A percentile compares a stretch with the other conserved stretches of the same genome.
Conservation (phyloP, 2,797 vertebrate genomes). For the Podarcis lilfordi region DNA sequence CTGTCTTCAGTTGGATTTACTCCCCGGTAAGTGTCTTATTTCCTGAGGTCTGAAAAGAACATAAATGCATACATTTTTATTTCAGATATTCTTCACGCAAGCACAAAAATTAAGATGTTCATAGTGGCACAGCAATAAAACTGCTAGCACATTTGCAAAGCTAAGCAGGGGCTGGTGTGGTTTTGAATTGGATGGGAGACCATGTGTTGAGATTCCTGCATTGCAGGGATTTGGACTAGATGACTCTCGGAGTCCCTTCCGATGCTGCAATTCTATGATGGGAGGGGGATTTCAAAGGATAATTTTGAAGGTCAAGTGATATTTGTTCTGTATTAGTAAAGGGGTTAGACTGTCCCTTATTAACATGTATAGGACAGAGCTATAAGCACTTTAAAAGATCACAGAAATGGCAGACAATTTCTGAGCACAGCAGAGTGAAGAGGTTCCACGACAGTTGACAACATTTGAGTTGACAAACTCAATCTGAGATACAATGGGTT, state of each 20-base stretch:
- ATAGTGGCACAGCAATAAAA: neutral
- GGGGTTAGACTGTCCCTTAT: too few relatives aligned
- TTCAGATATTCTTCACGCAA: neutral
- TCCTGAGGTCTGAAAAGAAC: neutral
- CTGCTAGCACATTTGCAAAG: too few relatives aligned
- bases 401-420: neutral
- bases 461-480: neutral
- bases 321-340: too few relatives aligned
- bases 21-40: neutral
- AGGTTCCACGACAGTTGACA: neutral
- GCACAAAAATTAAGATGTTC: neutral
- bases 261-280: too few relatives aligned
- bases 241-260: too few relatives aligned
- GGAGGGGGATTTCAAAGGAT: neutral
- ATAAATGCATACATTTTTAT: neutral
- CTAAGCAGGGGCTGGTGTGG: too few relatives aligned
- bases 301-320: too few relatives aligned
- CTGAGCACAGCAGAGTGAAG: neutral
- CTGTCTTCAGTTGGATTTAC: neutral
- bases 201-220: too few relatives aligned
- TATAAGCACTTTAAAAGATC: neutral
- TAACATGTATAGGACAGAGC: neutral
- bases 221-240: too few relatives aligned
- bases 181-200: too few relatives aligned
- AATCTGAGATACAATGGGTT: neutral